These are phyloP conservation scores for Saturnia japonica DNA, from an alignment of 2,888 invertebrate genomes.

Conservation along the genomic window DNA sequence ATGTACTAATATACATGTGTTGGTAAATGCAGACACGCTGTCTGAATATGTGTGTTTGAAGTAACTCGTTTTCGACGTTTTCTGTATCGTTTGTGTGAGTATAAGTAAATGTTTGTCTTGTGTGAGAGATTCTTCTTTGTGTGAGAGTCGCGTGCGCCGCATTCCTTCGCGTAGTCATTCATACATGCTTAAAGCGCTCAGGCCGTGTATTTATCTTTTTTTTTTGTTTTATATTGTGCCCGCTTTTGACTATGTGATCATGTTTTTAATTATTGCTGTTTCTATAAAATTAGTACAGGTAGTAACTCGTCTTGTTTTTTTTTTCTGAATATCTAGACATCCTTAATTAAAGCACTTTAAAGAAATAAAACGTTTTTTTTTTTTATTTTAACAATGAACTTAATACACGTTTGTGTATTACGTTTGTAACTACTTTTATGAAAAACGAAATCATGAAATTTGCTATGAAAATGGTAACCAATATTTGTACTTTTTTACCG, in stretches of 20 bases:
- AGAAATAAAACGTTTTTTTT: too few relatives aligned
- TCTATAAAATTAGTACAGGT: slow-evolving; percentile 6
- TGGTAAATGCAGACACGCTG: slow-evolving; percentile 41
- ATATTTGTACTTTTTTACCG: background rate
- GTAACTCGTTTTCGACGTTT: slow-evolving; percentile 58
- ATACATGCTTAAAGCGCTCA: slow-evolving; percentile 57
- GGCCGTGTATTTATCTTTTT: slow-evolving; percentile 53
- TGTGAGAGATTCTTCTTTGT: slow-evolving; percentile 33
- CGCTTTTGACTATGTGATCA: slow-evolving; percentile 15
- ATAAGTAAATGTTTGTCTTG: slow-evolving; percentile 37
- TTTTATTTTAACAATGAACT: too few relatives aligned
- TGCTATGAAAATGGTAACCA: background rate
- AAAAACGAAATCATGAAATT: background rate
- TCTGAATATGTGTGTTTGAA: slow-evolving; percentile 45
- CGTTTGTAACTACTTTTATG: background rate
- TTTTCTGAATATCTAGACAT: background rate
- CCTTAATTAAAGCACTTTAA: background rate
- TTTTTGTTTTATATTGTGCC: slow-evolving; percentile 35
- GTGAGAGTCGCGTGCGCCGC: slow-evolving; percentile 70
- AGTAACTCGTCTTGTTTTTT: background rate
- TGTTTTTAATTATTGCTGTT: slow-evolving; percentile 16
- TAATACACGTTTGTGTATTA: too few relatives aligned
- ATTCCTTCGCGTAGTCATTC: slow-evolving; percentile 75
- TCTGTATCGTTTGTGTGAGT: slow-evolving; percentile 33
- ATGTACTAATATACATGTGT: slow-evolving; percentile 49